These are phyloP conservation scores for Ceratosolen fusciceps DNA, from an alignment of 1,140 invertebrate genomes.

Conservation along the genomic window DNA sequence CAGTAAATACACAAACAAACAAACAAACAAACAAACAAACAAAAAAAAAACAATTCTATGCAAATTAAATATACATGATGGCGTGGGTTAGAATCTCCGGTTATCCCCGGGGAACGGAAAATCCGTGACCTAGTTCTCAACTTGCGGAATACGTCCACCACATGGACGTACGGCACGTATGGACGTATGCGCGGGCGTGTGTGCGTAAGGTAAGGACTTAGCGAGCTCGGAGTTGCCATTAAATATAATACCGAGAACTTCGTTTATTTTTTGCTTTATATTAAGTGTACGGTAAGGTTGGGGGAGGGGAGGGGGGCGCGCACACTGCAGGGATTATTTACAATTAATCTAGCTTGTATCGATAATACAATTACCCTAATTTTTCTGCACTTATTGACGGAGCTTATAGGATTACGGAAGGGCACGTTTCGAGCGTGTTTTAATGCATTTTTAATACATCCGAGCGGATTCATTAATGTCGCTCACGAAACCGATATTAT, in stretches of 20 bases:
- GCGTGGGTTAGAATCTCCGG: not conserved
- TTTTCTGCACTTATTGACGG: not conserved
- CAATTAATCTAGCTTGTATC: not conserved
- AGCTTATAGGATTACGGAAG: not conserved
- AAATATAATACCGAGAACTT: not conserved
- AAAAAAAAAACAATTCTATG: too few species aligned
- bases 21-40: too few species aligned
- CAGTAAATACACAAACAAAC: too few species aligned
- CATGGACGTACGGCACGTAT: not conserved
- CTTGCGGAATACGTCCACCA: not conserved
- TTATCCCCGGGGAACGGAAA: constrained; percentile 39
- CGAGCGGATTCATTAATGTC: too few species aligned
- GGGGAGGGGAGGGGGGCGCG: too few species aligned
- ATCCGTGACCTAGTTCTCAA: constrained; percentile 39
- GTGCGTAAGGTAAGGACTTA: not conserved
- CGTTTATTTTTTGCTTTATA: not conserved
- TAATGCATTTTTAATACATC: not conserved
- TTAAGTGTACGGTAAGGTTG: too few species aligned
- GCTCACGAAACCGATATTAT: too few species aligned
- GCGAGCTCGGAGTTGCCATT: not conserved
- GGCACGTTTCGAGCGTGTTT: too few species aligned
- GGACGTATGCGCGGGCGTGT: not conserved
- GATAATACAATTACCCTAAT: not conserved
- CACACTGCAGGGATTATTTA: not conserved
- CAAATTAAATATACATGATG: not conserved